Conservation (phyloP, 2,888 invertebrate species). For the Ctena decussata region DNA sequence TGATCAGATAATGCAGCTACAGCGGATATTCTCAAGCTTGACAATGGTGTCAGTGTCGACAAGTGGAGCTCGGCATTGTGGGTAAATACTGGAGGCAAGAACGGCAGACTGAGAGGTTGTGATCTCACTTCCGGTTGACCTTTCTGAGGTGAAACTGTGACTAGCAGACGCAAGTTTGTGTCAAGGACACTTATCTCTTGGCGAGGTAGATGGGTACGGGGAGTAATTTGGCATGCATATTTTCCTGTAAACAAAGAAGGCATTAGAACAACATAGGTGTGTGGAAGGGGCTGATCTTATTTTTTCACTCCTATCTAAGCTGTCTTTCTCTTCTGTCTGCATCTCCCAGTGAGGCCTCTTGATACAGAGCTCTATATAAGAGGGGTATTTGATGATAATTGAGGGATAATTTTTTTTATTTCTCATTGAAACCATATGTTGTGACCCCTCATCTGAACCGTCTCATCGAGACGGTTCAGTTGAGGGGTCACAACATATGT, state of each 20-base stretch:
- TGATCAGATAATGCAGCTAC: slow-evolving; percentile 67
- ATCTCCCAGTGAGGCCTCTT: no score
- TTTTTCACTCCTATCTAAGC: no score
- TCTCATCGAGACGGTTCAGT: no score
- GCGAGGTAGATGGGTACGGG: slow-evolving; percentile 29
- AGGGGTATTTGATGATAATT: no score
- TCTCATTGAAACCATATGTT: no score
- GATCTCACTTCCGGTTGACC: slow-evolving; percentile 79
- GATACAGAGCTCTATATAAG: no score
- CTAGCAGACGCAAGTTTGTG: slow-evolving; percentile 71
- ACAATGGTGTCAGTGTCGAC: slow-evolving; percentile 76
- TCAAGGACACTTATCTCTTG: slow-evolving; percentile 76
- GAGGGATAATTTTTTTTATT: no score
- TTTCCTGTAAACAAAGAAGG: slow-evolving; percentile 78
- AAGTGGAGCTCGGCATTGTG: slow-evolving; percentile 81
- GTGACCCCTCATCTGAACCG: no score
- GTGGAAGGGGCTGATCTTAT: no score
- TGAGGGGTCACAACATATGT: no score
- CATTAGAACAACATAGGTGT: no score
- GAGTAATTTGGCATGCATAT: slow-evolving; percentile 77
- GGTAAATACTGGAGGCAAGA: slow-evolving; percentile 83
- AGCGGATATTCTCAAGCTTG: slow-evolving; percentile 75
- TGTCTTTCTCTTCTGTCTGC: no score
- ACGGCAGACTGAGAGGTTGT: slow-evolving; percentile 69
- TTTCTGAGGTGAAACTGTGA: slow-evolving; percentile 67